Conservation (phyloP, 2,797 vertebrate species). For the Betta splendens region DNA sequence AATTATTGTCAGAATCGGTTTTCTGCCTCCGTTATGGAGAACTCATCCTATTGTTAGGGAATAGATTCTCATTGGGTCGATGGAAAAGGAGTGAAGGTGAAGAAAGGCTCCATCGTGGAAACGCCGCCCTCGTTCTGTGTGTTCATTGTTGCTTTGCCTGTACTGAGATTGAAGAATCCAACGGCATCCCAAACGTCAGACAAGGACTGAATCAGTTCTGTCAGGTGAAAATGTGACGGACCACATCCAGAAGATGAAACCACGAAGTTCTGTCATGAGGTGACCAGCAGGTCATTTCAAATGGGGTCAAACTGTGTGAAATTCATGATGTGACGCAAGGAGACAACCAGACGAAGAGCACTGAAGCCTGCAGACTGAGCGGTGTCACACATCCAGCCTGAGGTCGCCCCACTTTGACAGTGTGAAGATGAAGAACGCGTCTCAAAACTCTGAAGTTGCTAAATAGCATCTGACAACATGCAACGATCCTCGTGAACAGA, state of each 20-base stretch:
- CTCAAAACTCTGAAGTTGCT: too few species aligned
- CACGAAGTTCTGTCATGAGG: too few species aligned
- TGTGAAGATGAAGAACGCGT: too few species aligned
- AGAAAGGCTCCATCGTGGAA: constrained; percentile 43
- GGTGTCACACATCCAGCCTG: too few species aligned
- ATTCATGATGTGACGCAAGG: too few species aligned
- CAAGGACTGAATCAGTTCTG: constrained; percentile 6
- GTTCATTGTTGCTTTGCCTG: constrained; percentile 6
- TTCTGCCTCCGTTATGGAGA: constrained; percentile 30
- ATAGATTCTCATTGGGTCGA: constrained; percentile 27
- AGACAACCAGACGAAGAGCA: too few species aligned
- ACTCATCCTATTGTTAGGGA: constrained; percentile 30
- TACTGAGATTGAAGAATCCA: constrained; percentile 3
- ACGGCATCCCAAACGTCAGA: constrained; percentile 28
- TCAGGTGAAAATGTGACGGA: constrained; percentile 42
- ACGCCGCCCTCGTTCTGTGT: constrained; percentile 22
- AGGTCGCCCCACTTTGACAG: too few species aligned
- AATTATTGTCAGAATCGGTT: constrained; percentile 38
- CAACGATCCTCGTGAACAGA: too few species aligned
- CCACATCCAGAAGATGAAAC: constrained; percentile 15
- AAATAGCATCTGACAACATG: too few species aligned
- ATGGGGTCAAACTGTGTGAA: too few species aligned
- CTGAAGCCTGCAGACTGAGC: too few species aligned
- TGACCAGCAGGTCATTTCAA: too few species aligned
- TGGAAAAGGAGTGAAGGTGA: constrained; percentile 25